Evolutionary conservation across 2,888 invertebrate genomes (phyloP), one percentile per base, ranked within the genome.

Genomic region (Nesidiocoris tenuis): DNA sequence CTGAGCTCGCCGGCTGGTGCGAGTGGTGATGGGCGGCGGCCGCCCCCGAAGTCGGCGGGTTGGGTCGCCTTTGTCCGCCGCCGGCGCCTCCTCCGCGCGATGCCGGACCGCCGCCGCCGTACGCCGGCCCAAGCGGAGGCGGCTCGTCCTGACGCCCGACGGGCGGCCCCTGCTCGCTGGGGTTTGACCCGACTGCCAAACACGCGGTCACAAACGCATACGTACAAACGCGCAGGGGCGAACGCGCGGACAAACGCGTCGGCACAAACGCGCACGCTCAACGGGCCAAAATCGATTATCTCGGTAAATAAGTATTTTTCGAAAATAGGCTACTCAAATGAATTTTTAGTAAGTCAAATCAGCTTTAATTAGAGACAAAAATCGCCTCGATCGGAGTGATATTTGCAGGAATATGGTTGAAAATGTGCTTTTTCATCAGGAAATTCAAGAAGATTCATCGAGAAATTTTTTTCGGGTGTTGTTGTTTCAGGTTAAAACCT

Each of bases 1-100:
- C 72, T 72, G 72, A 72, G 72, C 61, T 72, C n/a, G 72, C 72
- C 12, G 72, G 72, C 39, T 72, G 72, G 18, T 72, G 72, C 17
- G 72, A 23, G 55, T 72, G 72, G 18, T 72, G 72, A 61, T 72
- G 72, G 21, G 39, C 22, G 55, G 67, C 54, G 19, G 67, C 17
- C 3, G 67, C 39, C 2, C 55, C 54, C 3, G 67, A 67, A n/a
- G 67, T 22, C 2, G 71, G 16, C 12, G 61, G 61, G 54, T 61
- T 61, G 39, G 63, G 72, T 16, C 61, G 39, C 7, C 72, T 61
- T 39, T 39, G 39, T 12, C 39, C 39, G 39, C 39, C 3, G 39
- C 70, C 70, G 9, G 19, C 21, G 63, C 21, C 21, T 12, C 21
- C 63, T 7, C 63, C 21, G 9, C 16, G 63, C 5, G 17, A 18